These are phyloP conservation scores for Lutraria rhynchaena DNA, from an alignment of 1,140 invertebrate species.

Conservation along the genomic window DNA sequence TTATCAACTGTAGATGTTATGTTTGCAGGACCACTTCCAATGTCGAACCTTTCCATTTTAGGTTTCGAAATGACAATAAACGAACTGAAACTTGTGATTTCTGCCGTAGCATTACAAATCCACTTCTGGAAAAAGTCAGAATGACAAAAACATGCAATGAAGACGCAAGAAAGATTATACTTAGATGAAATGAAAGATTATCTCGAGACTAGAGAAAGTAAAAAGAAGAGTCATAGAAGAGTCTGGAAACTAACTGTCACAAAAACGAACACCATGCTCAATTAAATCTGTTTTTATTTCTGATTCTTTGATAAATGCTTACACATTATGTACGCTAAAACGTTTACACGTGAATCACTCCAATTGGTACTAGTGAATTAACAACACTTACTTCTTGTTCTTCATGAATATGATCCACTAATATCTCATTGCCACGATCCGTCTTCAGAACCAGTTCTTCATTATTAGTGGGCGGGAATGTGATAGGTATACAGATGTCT, in stretches of 20 bases:
- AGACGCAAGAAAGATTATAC: background rate
- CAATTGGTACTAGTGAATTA: background rate
- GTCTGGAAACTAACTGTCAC: background rate
- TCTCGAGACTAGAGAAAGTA: background rate
- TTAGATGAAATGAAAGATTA: background rate
- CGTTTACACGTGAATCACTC: background rate
- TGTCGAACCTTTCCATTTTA: conserved; percentile 13
- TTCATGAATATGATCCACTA: conserved; percentile 3
- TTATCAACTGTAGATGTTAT: conserved; percentile 34
- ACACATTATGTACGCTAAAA: background rate
- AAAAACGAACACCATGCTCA: background rate
- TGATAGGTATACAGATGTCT: conserved; percentile 14
- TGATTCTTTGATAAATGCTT: no score
- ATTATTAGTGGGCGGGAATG: background rate
- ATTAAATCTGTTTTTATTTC: no score
- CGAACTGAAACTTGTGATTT: background rate
- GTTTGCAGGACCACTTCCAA: background rate
- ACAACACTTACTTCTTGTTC: conserved; percentile 5
- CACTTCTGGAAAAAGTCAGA: conserved; percentile 13
- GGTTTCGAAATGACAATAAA: conserved; percentile 24
- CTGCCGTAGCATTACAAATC: background rate
- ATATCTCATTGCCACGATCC: conserved; percentile 3
- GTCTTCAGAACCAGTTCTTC: conserved; percentile 44
- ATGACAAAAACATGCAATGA: background rate
- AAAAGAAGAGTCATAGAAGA: background rate